Base-by-base conservation (phyloP, 2,888 invertebrate species). In the Drosophila yooni region DNA sequence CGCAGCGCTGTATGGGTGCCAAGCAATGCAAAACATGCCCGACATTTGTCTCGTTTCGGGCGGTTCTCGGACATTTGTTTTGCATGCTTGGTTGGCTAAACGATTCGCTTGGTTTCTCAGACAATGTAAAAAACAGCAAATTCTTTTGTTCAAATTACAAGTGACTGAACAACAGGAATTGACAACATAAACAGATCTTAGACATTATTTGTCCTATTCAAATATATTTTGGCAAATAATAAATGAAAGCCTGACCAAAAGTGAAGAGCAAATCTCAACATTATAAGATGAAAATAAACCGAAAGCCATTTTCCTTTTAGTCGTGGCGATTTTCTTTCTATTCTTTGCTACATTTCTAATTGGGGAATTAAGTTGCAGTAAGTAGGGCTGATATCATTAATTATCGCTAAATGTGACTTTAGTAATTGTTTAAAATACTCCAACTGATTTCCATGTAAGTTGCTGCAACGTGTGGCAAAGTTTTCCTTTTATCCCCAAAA, bases 61-160 rank as follows among this genome's bases (percentile, higher is more conserved):
- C 25, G 46, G 38, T 62, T 76, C 68, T 66, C 54, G 67, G 13
- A 51, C 81, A 81, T 73, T 81, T 73, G 56, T 25, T 48, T 62
- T 57, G 56, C 64, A 74, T 65, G 79, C 64, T 64, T 75, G 78
- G 67, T 64, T 79, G 78, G 67, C 76, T 40, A 58, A 25, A 10
- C 70, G 78, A 50, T 74, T 50, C 62, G 69, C 6, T 81, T 74
- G 43, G 70, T 21, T 76, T 58, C 48, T 8, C 18, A 25, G n/a
- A 46, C 65, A 74, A 74, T 57, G 21, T 66, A 48, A 60, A 60
- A 63, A 58, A 51, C 29, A n/a, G n/a, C 46, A 36, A 75, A 78
- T 78, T 79, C 77, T 61, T 78, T 63, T 71, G 62, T 62, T 25
- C 4, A 46, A 33, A 51, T 18, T 33, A 29, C 40, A 40, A 56